A percentile compares a stretch with the other conserved stretches of the same genome.
Evolutionary conservation across 2,113 vertebrate genomes (phyloP).

Genomic region (Nycticryphes semicollaris): DNA sequence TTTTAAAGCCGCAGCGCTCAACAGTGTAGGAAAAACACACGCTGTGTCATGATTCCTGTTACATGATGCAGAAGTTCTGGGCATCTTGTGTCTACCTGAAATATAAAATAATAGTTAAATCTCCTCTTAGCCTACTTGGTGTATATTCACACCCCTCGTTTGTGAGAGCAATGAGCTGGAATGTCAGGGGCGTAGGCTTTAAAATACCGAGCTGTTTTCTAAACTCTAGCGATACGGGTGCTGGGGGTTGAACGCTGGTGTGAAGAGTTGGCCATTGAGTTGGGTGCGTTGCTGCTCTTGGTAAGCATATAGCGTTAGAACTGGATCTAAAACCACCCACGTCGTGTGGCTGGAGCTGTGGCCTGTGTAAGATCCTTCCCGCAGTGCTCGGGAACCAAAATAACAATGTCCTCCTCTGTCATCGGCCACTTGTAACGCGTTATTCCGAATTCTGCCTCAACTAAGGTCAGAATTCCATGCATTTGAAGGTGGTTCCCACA

Average conservation of each 20-base stretch:
- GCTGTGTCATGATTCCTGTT: too few relatives aligned
- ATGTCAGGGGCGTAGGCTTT: background rate
- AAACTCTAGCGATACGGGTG: background rate
- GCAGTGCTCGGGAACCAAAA: too few relatives aligned
- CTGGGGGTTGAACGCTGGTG: background rate
- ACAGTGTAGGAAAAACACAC: background rate
- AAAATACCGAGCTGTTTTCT: background rate
- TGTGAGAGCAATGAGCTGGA: background rate
- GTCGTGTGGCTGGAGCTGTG: background rate
- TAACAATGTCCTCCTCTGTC: too few relatives aligned
- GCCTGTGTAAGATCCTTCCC: background rate
- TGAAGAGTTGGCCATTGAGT: background rate
- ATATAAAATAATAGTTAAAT: background rate
- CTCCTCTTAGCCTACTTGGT: background rate
- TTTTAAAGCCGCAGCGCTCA: background rate
- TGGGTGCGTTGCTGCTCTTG: accelerated
- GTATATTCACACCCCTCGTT: background rate
- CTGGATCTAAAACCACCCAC: background rate
- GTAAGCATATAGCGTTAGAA: background rate
- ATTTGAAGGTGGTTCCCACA: too few relatives aligned
- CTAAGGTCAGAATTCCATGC: too few relatives aligned
- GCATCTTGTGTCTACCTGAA: background rate
- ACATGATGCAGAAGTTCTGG: background rate
- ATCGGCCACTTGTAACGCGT: too few relatives aligned
- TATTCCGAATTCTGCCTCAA: too few relatives aligned